These are phyloP conservation scores for Pelodiscus sinensis DNA, from an alignment of 2,113 vertebrate genomes.

Conservation along the genomic window DNA sequence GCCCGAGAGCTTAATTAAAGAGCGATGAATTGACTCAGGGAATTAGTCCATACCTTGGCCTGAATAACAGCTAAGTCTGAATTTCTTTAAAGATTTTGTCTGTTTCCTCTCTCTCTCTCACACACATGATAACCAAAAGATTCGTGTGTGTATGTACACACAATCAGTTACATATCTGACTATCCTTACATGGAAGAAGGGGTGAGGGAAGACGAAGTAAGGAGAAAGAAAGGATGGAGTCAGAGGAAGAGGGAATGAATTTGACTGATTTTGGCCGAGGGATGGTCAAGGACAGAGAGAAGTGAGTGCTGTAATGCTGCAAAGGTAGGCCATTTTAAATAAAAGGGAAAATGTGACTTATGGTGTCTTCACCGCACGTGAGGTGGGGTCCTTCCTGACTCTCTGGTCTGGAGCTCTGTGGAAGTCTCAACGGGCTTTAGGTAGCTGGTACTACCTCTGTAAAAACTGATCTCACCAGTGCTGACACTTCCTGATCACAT, in stretches of 20 bases:
- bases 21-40: slow-evolving; percentile 76
- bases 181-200: background rate
- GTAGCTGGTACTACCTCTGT: background rate
- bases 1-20: slow-evolving; percentile 81
- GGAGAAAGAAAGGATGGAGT: background rate
- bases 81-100: slow-evolving; percentile 67
- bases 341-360: background rate
- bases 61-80: slow-evolving; percentile 72
- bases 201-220: background rate
- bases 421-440: background rate
- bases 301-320: background rate
- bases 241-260: background rate
- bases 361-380: background rate
- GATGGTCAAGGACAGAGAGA: background rate
- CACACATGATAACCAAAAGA: slow-evolving; percentile 9
- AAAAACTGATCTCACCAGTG: background rate
- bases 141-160: background rate
- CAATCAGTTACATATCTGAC: accelerated
- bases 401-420: background rate
- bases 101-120: background rate
- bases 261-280: background rate
- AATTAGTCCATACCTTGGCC: slow-evolving; percentile 76
- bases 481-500: background rate
- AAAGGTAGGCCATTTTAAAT: background rate
- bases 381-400: background rate